phyloP scores from a whole-genome alignment of 1,140 invertebrate genomes.

The Drosophila ohnishii region DNA sequence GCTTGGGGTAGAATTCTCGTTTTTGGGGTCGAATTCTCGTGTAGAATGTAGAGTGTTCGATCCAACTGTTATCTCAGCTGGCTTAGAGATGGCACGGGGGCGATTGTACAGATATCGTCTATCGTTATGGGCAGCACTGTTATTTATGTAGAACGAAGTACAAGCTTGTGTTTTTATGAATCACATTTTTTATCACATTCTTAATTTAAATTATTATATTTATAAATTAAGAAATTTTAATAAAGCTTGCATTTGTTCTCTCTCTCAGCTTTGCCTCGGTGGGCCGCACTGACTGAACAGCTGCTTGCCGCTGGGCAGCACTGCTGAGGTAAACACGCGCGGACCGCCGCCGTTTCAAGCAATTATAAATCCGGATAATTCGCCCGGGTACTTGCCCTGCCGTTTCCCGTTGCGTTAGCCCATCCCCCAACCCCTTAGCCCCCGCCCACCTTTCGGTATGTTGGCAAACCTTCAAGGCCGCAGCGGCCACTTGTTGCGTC shows the following conservation, averaged over 20 bases:
- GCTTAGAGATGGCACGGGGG: background rate
- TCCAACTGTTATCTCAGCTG: background rate
- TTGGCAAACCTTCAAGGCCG: conserved; percentile 26
- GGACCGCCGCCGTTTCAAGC: conserved; percentile 18
- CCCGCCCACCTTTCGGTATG: conserved; percentile 14
- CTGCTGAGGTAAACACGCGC: conserved; percentile 20
- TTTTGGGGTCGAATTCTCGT: too few species aligned
- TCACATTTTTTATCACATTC: too few species aligned
- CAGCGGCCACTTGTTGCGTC: conserved; percentile 54
- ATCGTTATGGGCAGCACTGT: background rate
- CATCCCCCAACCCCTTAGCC: background rate
- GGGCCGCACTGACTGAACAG: conserved; percentile 7
- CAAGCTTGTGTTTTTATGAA: background rate
- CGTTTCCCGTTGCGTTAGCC: background rate
- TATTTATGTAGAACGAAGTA: background rate
- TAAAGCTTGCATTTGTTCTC: background rate
- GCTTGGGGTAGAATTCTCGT: too few species aligned
- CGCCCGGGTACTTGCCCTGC: background rate
- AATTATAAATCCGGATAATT: background rate
- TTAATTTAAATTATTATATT: too few species aligned
- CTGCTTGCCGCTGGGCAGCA: conserved; percentile 15
- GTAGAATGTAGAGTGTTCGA: too few species aligned
- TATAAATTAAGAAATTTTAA: too few species aligned
- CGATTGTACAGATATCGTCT: background rate
- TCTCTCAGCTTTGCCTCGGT: background rate